Conservation (phyloP, 92 coral and sea anemone genomes). For the Scolanthus callimorphus region DNA sequence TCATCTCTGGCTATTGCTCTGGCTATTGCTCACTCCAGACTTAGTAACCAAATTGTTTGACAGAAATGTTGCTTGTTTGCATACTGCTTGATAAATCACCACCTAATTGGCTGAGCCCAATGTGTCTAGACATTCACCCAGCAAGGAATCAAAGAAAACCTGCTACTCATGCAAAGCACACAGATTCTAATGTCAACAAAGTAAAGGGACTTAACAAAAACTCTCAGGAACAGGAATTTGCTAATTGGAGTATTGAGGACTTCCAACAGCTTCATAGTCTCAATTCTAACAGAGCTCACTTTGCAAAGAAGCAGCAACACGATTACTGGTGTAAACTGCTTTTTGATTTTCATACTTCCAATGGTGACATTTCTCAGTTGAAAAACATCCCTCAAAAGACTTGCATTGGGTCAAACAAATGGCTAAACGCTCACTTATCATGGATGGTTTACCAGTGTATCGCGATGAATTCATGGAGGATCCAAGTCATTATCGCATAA, state of each 20-base stretch:
- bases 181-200: too few relatives aligned
- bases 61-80: slow-evolving; percentile 9
- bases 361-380: slow-evolving; percentile 8
- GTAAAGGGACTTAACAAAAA: too few relatives aligned
- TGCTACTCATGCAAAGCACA: background rate
- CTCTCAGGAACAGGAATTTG: background rate
- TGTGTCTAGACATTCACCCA: background rate
- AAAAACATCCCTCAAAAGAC: slow-evolving; percentile 24
- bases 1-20: slow-evolving; percentile 10
- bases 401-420: slow-evolving; percentile 44
- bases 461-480: slow-evolving; percentile 44
- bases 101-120: slow-evolving; percentile 7
- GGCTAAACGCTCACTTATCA: slow-evolving; percentile 37
- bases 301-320: slow-evolving; percentile 35
- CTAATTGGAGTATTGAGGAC: slow-evolving; percentile 7
- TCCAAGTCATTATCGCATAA: slow-evolving; percentile 33
- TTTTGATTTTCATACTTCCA: slow-evolving; percentile 21
- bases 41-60: slow-evolving; percentile 22
- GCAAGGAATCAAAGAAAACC: background rate
- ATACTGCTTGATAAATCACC: slow-evolving; percentile 22
- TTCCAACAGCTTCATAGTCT: slow-evolving; percentile 23
- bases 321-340: slow-evolving; percentile 41
- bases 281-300: slow-evolving; percentile 22
- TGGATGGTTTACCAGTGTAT: slow-evolving; percentile 35
- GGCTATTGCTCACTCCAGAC: slow-evolving; percentile 18